Evolutionary conservation across 2,113 vertebrate species (phyloP).

Genomic region (Chaetodon auriga): DNA sequence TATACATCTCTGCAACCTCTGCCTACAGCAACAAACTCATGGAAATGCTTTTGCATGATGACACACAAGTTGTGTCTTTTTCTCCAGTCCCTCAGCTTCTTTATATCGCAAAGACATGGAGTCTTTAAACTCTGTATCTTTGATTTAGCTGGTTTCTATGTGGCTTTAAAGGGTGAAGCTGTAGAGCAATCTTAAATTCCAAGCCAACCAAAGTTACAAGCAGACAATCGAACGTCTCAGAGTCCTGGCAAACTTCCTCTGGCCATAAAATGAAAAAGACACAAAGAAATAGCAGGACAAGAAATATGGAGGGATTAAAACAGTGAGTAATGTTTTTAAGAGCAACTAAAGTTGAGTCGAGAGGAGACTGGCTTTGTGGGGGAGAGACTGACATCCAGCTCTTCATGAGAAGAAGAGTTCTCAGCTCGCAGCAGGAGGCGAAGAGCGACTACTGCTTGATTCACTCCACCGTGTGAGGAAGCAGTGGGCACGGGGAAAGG

Average conservation of each 20-base stretch:
- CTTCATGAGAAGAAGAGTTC: conserved; percentile 1
- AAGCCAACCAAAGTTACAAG: conserved; percentile 30
- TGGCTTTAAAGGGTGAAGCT: conserved; percentile 23
- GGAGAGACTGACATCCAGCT: conserved; percentile 30
- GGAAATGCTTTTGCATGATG: neutral
- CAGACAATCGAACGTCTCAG: conserved; percentile 33
- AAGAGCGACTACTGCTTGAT: conserved; percentile 9
- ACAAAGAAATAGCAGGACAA: conserved; percentile 38
- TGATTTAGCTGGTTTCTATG: conserved; percentile 11
- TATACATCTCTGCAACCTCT: conserved; percentile 53
- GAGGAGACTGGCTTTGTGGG: conserved; percentile 17
- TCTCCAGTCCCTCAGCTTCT: no score
- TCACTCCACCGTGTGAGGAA: no score
- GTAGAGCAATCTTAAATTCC: conserved; percentile 3
- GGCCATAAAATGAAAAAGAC: conserved; percentile 47
- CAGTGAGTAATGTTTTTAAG: conserved; percentile 37
- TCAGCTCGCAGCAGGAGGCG: conserved; percentile 26
- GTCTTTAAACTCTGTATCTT: neutral
- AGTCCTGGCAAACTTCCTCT: conserved; percentile 31
- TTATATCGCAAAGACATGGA: neutral
- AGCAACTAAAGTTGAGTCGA: conserved; percentile 7
- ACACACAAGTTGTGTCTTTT: neutral
- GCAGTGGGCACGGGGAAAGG: no score
- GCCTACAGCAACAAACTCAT: conserved; percentile 14
- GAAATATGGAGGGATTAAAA: conserved; percentile 47